Conservation (phyloP, 2,888 invertebrate genomes). For the Adela reaumurella region DNA sequence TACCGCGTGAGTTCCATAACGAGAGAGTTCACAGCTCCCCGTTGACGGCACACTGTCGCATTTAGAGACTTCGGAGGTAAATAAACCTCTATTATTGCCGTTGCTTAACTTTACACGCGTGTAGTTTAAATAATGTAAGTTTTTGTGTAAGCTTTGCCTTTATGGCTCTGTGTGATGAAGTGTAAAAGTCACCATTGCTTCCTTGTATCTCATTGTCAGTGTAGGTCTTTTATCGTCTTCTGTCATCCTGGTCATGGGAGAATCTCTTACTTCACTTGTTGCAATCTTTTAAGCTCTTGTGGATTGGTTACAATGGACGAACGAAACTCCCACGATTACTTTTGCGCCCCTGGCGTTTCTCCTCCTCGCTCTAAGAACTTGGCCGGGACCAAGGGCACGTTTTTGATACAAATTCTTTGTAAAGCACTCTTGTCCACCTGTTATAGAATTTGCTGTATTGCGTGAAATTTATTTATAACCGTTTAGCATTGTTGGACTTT, state of each 20-base stretch:
- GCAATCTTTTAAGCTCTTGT: background rate
- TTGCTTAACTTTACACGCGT: no score
- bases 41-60: no score
- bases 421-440: background rate
- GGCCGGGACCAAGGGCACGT: background rate
- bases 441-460: background rate
- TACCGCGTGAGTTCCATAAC: background rate
- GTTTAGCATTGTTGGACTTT: background rate
- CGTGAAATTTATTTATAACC: background rate
- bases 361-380: background rate
- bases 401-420: background rate
- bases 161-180: no score
- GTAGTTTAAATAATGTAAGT: no score
- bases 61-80: no score
- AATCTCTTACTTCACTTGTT: background rate
- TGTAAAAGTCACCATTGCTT: no score
- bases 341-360: background rate
- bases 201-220: no score
- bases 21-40: background rate
- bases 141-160: no score
- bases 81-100: no score
- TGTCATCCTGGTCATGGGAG: background rate
- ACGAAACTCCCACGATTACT: background rate
- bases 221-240: background rate
- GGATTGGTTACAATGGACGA: background rate